Base-by-base conservation (phyloP, 2,888 invertebrate species). In the Drosophila nr. perissopoda region DNA sequence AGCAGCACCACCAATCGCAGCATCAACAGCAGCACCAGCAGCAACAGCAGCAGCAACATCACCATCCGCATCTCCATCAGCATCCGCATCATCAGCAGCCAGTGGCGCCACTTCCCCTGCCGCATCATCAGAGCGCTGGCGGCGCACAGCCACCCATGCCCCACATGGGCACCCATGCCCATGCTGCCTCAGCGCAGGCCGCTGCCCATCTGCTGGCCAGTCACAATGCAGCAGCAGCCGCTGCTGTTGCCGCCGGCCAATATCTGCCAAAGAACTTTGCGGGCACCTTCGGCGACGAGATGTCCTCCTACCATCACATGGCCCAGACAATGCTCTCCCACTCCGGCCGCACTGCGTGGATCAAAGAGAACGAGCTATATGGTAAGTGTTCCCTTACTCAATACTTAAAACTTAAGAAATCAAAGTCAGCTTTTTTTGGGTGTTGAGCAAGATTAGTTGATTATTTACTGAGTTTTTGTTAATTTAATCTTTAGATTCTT, bases 291-390 rank as follows among this genome's bases (percentile, higher is more conserved):
- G 84, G 87, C 31, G 93, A 93, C 67, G 93, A 93, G 40, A 90
- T 92, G 88, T 88, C 92, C 48, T 91, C 93, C 70, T 93, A 93
- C 76, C 92, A 92, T 56, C 92, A 92, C 73, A 91, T 93, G 82
- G 90, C 92, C n/a, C 93, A 93, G 69, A 91, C 92, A 11, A 92
- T 93, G 91, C 85, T 92, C 58, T 87, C 91, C 69, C 92, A 91
- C 72, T 79, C 90, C 61, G 91, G 92, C 25, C 91, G 92, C 69
- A 83, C 79, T 60, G 89, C 92, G 11, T 93, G 93, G 93, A 92
- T 93, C 69, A 92, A 93, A 71, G 93, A 93, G 73, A 92, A 90
- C 61, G 93, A 93, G 62, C 79, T 93, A 61, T 93, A 93, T 74
- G 93, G 93, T 93, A 74, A 92, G 92, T 91, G 42, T 40, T n/a